A percentile compares a stretch with the other conserved stretches of the same genome.
These are phyloP conservation scores for Lagria hirta DNA, from an alignment of 2,888 invertebrate genomes.

Conservation along the genomic window DNA sequence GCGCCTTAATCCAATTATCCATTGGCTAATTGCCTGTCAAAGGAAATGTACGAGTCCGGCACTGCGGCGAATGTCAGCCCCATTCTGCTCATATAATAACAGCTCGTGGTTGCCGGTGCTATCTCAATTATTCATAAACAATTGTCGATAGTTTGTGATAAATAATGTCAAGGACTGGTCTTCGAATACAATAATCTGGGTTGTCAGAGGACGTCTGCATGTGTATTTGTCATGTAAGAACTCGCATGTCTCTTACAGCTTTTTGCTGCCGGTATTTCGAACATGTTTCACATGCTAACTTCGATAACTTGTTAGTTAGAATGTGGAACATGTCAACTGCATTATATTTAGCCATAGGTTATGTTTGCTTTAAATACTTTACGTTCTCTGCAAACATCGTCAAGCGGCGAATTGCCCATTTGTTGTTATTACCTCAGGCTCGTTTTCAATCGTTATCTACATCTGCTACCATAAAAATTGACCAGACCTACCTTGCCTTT, in stretches of 20 bases:
- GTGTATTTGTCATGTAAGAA: conserved; percentile 36
- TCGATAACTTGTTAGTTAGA: conserved; percentile 37
- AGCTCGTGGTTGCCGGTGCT: conserved; percentile 31
- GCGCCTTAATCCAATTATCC: conserved; percentile 24
- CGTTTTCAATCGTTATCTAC: conserved; percentile 15
- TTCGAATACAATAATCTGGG: conserved; percentile 43
- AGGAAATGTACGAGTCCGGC: conserved; percentile 17
- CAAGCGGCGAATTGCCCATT: conserved; percentile 6
- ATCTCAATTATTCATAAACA: conserved; percentile 45
- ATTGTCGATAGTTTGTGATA: conserved; percentile 42
- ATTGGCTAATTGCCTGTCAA: conserved; percentile 25
- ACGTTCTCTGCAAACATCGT: conserved; percentile 19
- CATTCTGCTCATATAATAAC: conserved; percentile 6
- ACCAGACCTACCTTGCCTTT: too few relatives aligned
- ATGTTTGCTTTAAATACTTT: conserved; percentile 28
- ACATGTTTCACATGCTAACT: conserved; percentile 38
- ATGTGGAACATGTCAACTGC: conserved; percentile 38
- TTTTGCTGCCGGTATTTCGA: conserved; percentile 37
- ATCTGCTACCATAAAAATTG: conserved; percentile 10
- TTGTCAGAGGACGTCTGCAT: conserved; percentile 35
- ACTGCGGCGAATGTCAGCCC: conserved; percentile 15
- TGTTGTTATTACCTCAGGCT: conserved; percentile 17
- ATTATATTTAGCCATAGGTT: conserved; percentile 39
- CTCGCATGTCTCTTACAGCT: conserved; percentile 32
- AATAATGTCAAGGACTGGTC: conserved; percentile 43